Conservation (phyloP, 2,113 vertebrate genomes). For the Phrynocephalus versicolor region DNA sequence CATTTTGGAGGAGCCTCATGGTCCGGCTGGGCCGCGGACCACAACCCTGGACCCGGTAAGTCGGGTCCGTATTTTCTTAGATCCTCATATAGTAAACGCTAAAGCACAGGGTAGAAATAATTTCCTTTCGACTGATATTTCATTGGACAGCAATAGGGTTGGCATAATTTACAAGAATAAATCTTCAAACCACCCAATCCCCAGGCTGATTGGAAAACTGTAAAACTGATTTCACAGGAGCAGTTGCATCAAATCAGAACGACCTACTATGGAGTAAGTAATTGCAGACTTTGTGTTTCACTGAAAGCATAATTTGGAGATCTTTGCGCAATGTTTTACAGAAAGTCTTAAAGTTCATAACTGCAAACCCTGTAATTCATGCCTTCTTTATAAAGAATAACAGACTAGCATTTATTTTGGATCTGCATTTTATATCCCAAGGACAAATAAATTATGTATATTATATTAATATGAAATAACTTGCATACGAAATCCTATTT, state of each 20-base stretch:
- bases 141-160: neutral
- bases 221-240: neutral
- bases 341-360: neutral
- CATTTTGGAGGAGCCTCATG: too few species aligned
- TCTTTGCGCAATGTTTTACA: neutral
- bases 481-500: neutral
- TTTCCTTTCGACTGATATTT: neutral
- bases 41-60: too few species aligned
- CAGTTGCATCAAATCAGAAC: neutral
- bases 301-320: neutral
- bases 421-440: neutral
- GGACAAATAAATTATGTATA: neutral
- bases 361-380: neutral
- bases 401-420: neutral
- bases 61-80: too few species aligned
- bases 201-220: neutral
- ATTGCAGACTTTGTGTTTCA: neutral
- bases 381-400: neutral
- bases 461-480: neutral
- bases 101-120: neutral
- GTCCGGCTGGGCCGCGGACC: too few species aligned
- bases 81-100: neutral
- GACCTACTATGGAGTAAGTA: neutral
- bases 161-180: neutral
- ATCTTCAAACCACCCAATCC: neutral